Percentiles rank a stretch among this genome's conserved stretches.
Conservation (phyloP, 2,797 vertebrate species). For the Malacoraja senta region DNA sequence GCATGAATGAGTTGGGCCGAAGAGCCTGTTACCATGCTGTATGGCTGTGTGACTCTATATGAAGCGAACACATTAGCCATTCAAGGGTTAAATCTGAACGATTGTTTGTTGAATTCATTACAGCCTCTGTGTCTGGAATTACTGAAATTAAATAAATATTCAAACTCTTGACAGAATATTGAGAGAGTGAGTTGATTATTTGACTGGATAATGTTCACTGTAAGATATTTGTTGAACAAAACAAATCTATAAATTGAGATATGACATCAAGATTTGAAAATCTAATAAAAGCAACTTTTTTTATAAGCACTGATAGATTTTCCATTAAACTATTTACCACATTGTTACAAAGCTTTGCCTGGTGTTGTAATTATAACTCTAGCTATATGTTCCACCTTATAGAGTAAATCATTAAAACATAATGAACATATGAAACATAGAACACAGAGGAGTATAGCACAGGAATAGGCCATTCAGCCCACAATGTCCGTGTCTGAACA, state of each 20-base stretch:
- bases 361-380: background rate
- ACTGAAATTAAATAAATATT: conserved; percentile 3
- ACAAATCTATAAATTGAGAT: background rate
- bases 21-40: too few species aligned
- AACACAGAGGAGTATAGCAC: too few species aligned
- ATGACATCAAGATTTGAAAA: background rate
- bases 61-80: background rate
- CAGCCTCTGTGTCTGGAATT: conserved; percentile 24
- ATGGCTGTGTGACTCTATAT: too few species aligned
- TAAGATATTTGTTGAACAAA: conserved; percentile 13
- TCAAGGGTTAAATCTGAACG: conserved; percentile 12
- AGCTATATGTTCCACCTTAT: background rate
- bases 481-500: too few species aligned
- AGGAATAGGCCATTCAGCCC: too few species aligned
- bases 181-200: conserved; percentile 28
- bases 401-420: background rate
- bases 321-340: background rate
- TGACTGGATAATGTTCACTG: conserved; percentile 9
- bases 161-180: background rate
- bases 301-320: background rate
- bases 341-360: background rate
- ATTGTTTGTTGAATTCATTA: background rate
- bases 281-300: background rate
- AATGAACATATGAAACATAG: background rate
- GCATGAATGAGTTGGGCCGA: too few species aligned